These are phyloP conservation scores for Sternarchorhynchus goeldii DNA, from an alignment of 2,797 vertebrate species.

Conservation along the genomic window DNA sequence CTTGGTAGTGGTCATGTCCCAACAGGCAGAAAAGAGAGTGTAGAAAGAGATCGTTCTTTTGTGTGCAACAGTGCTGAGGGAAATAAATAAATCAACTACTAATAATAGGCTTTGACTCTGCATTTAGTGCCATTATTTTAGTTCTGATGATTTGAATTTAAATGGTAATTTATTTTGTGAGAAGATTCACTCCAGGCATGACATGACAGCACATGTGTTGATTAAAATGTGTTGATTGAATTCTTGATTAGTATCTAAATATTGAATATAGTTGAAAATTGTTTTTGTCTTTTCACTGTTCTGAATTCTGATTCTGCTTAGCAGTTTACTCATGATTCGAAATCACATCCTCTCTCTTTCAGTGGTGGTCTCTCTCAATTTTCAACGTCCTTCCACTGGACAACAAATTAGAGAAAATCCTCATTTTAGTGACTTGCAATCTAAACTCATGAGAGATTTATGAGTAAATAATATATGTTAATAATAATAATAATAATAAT, in stretches of 20 bases:
- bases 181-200: neutral
- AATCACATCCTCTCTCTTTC: neutral
- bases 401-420: neutral
- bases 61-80: neutral
- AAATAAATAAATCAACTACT: constrained; percentile 6
- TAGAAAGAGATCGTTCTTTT: neutral
- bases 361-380: constrained; percentile 1
- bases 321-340: constrained; percentile 13
- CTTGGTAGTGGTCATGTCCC: constrained; percentile 32
- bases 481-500: no score
- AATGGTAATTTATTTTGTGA: no score
- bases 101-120: neutral
- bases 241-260: neutral
- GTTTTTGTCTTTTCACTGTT: neutral
- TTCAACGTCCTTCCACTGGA: neutral
- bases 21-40: constrained; percentile 16
- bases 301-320: neutral
- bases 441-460: constrained; percentile 59
- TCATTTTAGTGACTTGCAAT: constrained; percentile 45
- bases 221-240: no score
- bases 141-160: neutral
- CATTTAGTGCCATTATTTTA: neutral
- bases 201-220: neutral
- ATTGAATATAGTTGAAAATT: neutral
- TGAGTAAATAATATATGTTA: constrained; percentile 63